These are phyloP conservation scores for Lipophrys pholis DNA, from an alignment of 2,113 vertebrate species.

Conservation along the genomic window DNA sequence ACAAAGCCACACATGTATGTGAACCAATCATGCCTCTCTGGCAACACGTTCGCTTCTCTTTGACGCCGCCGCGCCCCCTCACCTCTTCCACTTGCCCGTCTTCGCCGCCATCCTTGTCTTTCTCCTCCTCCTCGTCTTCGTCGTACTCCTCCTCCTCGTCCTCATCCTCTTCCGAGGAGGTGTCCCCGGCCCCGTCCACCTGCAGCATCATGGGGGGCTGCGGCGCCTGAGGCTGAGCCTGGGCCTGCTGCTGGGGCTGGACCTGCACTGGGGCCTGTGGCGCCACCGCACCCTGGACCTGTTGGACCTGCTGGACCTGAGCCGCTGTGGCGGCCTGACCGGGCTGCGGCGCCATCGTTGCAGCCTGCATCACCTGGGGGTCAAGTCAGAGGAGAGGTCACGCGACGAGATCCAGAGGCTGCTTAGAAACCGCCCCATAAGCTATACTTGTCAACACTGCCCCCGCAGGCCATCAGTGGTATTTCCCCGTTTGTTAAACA, in stretches of 20 bases:
- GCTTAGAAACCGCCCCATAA: no score
- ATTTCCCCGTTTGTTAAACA: no score
- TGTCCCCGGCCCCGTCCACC: conserved; percentile 95
- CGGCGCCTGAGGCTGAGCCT: conserved; percentile 86
- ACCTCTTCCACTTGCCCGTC: conserved; percentile 99
- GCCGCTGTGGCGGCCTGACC: conserved; percentile 86
- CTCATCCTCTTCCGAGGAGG: conserved; percentile 97
- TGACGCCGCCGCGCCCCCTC: background rate
- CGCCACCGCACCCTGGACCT: conserved; percentile 74
- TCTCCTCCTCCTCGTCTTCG: conserved; percentile 97
- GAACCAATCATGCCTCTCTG: no score
- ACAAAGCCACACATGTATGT: background rate
- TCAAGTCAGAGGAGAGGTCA: no score
- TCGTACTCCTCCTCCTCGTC: conserved; percentile 98
- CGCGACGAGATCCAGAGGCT: no score
- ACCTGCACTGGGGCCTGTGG: conserved; percentile 62
- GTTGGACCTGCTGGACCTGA: conserved; percentile 68
- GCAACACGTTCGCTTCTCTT: no score
- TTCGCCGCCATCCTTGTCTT: conserved; percentile 96
- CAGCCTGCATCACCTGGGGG: conserved; percentile 82
- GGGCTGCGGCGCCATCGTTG: conserved; percentile 88
- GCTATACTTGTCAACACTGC: no score
- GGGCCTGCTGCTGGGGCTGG: conserved; percentile 85
- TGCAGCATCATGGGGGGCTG: conserved; percentile 95
- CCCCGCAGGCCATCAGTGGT: no score